phyloP scores from a whole-genome alignment of 2,113 vertebrate species.

The Anser cygnoides region DNA sequence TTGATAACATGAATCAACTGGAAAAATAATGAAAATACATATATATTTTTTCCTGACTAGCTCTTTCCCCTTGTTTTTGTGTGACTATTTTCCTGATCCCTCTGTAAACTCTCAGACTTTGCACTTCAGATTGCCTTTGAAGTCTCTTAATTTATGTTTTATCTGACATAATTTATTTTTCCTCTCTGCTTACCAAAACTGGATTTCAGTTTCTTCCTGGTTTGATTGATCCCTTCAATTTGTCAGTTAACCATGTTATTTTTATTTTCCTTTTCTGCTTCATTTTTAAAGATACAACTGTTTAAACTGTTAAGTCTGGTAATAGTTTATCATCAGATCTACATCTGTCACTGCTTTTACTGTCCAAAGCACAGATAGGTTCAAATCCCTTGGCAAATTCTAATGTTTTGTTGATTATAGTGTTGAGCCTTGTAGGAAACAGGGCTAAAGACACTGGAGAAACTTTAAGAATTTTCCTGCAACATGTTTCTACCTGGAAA shows the following conservation, averaged over 20 bases:
- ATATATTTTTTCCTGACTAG: not conserved
- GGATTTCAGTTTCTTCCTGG: not conserved
- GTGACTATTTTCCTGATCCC: not conserved
- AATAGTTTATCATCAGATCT: not conserved
- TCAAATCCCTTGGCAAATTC: not conserved
- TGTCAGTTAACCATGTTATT: not conserved
- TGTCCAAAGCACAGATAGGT: not conserved
- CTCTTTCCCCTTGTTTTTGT: not conserved
- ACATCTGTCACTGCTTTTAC: not conserved
- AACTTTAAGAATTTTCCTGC: not conserved
- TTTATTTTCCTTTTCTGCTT: conserved; percentile 22
- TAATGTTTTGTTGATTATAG: not conserved
- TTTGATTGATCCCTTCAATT: not conserved
- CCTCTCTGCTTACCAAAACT: not conserved
- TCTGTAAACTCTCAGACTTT: not conserved
- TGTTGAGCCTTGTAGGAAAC: not conserved
- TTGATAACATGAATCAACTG: not conserved
- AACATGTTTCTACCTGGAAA: not conserved
- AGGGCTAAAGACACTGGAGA: not conserved
- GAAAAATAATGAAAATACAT: not conserved
- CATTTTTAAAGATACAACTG: not conserved
- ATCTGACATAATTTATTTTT: not conserved
- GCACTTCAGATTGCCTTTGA: conserved; percentile 1
- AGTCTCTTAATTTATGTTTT: not conserved
- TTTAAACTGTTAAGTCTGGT: not conserved